Evolutionary conservation across 1,140 invertebrate species (phyloP).

Genomic region (Ceratosolen solmsi): DNA sequence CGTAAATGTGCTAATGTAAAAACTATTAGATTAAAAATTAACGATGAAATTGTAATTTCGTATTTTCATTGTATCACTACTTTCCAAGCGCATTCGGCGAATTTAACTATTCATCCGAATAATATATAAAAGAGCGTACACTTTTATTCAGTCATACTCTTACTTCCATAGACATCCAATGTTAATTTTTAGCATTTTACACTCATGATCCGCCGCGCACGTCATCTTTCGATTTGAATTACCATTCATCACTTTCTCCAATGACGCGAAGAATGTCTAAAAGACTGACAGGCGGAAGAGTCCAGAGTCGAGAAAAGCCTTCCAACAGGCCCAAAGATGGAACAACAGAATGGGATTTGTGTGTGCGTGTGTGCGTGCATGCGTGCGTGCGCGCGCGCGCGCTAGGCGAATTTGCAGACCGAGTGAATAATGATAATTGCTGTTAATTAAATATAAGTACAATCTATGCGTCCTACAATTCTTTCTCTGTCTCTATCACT

Average conservation of each 20-base stretch:
- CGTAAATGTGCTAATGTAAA: background rate
- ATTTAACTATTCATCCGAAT: background rate
- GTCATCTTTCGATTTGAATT: background rate
- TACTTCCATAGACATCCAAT: background rate
- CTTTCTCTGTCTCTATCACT: background rate
- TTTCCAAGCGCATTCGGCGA: too few relatives aligned
- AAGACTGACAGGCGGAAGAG: background rate
- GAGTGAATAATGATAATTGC: conserved; percentile 35
- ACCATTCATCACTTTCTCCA: background rate
- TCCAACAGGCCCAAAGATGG: background rate
- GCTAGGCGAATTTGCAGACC: background rate
- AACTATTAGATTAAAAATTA: background rate
- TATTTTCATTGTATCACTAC: conserved; percentile 2
- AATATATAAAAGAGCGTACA: background rate
- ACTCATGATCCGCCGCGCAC: background rate
- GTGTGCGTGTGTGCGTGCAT: background rate
- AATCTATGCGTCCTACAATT: conserved; percentile 11
- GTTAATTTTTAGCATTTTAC: background rate
- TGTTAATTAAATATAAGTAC: conserved; percentile 42
- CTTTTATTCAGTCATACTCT: background rate
- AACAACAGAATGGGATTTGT: background rate
- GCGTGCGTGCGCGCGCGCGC: background rate
- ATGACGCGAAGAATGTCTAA: background rate
- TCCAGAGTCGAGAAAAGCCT: background rate
- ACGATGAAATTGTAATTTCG: background rate